Percentiles rank a stretch among this genome's conserved stretches.
phyloP scores from a whole-genome alignment of 2,113 vertebrate species.

The Felis chaus region DNA sequence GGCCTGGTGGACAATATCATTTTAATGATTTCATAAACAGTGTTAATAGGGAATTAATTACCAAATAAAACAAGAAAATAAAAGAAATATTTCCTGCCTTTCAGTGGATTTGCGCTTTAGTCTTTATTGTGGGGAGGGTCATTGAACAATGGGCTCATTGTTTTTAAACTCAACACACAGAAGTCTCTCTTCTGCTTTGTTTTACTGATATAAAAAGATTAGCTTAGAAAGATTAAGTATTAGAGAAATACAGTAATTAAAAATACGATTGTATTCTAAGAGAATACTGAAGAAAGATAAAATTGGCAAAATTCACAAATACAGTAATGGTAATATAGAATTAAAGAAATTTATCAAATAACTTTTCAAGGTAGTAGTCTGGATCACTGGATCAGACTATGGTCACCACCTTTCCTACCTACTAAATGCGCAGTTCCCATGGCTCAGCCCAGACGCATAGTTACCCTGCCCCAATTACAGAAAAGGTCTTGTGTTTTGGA shows the following conservation, averaged over 20 bases:
- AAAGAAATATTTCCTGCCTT: not conserved
- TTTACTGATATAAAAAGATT: not conserved
- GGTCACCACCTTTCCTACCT: not conserved
- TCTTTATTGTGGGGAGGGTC: not conserved
- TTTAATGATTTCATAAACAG: not conserved
- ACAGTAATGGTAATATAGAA: not conserved
- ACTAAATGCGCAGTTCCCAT: accelerated
- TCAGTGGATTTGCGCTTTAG: not conserved
- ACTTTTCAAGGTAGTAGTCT: not conserved
- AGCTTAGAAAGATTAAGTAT: not conserved
- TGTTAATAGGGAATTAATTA: not conserved
- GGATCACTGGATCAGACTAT: not conserved
- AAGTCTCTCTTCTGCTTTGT: conserved; percentile 16
- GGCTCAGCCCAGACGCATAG: not conserved
- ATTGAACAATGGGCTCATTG: not conserved
- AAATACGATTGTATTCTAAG: not conserved
- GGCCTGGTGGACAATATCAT: not conserved
- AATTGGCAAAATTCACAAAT: not conserved
- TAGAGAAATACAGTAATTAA: not conserved
- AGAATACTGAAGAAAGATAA: not conserved
- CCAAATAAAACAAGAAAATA: not conserved
- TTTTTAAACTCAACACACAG: conserved; percentile 10
- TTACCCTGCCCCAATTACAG: not conserved
- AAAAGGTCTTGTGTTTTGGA: not conserved
- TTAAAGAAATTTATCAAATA: not conserved